Conservation (phyloP, 2,113 vertebrate genomes). For the Limanda limanda region DNA sequence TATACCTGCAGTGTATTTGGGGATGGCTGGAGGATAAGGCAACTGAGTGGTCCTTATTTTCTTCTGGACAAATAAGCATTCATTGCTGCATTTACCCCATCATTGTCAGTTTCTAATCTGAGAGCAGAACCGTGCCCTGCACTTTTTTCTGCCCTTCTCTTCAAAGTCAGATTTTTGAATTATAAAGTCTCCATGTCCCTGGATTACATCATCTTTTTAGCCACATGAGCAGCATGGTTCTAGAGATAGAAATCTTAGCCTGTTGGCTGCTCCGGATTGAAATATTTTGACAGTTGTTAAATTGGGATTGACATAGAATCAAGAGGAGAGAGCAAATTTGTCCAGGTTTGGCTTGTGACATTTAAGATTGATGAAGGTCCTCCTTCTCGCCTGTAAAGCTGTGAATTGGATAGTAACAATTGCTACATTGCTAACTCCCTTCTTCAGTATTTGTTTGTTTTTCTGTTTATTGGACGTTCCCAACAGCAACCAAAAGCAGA, state of each 20-base stretch:
- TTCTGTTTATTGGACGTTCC: too few relatives aligned
- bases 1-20: slow-evolving; percentile 55
- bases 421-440: too few relatives aligned
- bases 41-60: slow-evolving; percentile 58
- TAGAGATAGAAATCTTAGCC: background rate
- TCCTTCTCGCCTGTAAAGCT: background rate
- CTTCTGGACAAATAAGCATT: slow-evolving; percentile 62
- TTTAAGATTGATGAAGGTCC: background rate
- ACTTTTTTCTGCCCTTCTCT: slow-evolving; percentile 20
- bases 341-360: background rate
- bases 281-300: too few relatives aligned
- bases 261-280: too few relatives aligned
- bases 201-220: slow-evolving; percentile 19
- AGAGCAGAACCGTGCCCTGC: slow-evolving; percentile 13
- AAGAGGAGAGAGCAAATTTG: too few relatives aligned
- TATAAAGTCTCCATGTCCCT: background rate
- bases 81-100: slow-evolving; percentile 33
- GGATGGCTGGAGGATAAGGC: slow-evolving; percentile 39
- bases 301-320: too few relatives aligned
- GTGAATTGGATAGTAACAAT: too few relatives aligned
- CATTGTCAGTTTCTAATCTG: slow-evolving; percentile 57
- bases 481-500: too few relatives aligned
- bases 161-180: slow-evolving; percentile 20
- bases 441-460: too few relatives aligned
- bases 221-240: background rate